Conservation (phyloP, 1,140 invertebrate genomes). For the Drepana arcuata region DNA sequence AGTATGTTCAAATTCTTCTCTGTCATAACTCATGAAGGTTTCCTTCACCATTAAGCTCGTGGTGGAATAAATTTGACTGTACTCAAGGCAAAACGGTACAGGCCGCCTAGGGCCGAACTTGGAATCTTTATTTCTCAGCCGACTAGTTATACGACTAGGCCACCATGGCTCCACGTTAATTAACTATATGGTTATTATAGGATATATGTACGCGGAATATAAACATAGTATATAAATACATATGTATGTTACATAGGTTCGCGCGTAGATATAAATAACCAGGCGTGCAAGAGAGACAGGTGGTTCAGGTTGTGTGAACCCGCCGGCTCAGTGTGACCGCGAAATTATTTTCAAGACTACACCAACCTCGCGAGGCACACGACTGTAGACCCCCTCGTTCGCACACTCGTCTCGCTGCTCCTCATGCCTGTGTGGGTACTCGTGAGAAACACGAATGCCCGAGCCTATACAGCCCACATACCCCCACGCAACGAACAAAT, state of each 20-base stretch:
- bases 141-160: no score
- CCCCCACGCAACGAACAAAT: constrained; percentile 20
- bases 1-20: no score
- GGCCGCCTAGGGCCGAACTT: no score
- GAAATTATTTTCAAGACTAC: constrained; percentile 72
- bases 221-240: no score
- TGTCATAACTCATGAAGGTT: no score
- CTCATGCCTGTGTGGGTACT: constrained; percentile 53
- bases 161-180: no score
- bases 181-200: no score
- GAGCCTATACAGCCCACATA: constrained; percentile 32
- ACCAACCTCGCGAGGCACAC: constrained; percentile 53
- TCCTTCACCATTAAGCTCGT: no score
- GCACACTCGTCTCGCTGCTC: constrained; percentile 52
- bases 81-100: no score
- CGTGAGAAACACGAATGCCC: constrained; percentile 60
- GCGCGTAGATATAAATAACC: constrained; percentile 68
- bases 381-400: constrained; percentile 28
- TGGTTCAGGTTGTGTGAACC: constrained; percentile 67
- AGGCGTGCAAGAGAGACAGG: constrained; percentile 64
- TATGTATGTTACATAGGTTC: constrained; percentile 52
- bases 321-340: constrained; percentile 59
- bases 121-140: no score
- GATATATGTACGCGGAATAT: no score
- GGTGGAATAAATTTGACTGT: no score